A percentile compares a stretch with the other conserved stretches of the same genome.
Conservation (phyloP, 1,140 invertebrate species). For the Nixonia krombeini region DNA sequence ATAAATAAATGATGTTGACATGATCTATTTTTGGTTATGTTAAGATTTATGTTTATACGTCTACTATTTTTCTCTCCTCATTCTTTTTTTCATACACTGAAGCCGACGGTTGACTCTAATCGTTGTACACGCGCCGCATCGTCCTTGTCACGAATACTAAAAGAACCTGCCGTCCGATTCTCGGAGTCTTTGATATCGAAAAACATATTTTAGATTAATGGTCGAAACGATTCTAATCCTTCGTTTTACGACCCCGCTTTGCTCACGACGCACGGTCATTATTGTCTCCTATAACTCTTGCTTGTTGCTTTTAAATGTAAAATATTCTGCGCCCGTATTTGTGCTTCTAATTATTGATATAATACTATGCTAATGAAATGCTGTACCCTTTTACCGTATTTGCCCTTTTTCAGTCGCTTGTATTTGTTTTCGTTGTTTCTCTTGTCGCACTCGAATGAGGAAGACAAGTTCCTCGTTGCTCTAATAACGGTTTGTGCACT, state of each 20-base stretch:
- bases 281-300: constrained; percentile 47
- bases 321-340: constrained; percentile 22
- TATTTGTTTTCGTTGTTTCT: no score
- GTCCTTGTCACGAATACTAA: constrained; percentile 37
- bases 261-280: constrained; percentile 34
- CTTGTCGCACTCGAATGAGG: no score
- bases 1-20: constrained; percentile 38
- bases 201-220: constrained; percentile 48
- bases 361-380: background rate
- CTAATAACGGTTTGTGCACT: no score
- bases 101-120: constrained; percentile 44
- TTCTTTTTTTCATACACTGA: constrained; percentile 35
- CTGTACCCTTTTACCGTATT: no score
- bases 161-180: constrained; percentile 35
- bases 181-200: constrained; percentile 47
- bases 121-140: constrained; percentile 39
- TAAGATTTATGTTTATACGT: constrained; percentile 13
- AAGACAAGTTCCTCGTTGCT: no score
- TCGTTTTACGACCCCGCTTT: constrained; percentile 40
- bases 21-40: constrained; percentile 31
- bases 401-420: no score
- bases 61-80: constrained; percentile 31
- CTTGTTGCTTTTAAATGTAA: constrained; percentile 35
- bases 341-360: background rate
- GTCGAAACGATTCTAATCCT: constrained; percentile 48